Evolutionary conservation across 2,113 vertebrate genomes (phyloP).

Genomic region (Noctilio leporinus): DNA sequence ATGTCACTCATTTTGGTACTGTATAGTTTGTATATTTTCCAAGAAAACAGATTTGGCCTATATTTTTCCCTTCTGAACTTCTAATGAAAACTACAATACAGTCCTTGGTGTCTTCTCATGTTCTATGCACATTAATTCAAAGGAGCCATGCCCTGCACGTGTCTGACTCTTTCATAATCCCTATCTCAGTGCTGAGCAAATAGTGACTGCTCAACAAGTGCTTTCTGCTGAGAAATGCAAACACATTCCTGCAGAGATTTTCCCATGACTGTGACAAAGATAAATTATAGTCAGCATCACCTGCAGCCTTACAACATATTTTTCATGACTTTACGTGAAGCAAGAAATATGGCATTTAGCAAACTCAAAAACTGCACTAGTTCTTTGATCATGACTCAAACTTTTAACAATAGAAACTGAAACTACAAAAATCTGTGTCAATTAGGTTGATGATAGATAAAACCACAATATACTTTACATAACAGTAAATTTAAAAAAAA

Average conservation of each 20-base stretch:
- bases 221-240: background rate
- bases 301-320: background rate
- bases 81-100: background rate
- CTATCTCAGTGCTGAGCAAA: background rate
- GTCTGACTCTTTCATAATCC: background rate
- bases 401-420: background rate
- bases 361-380: background rate
- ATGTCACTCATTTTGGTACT: background rate
- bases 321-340: background rate
- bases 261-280: background rate
- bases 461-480: background rate
- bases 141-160: background rate
- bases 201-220: background rate
- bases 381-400: background rate
- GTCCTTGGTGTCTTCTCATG: background rate
- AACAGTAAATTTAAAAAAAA: too few relatives aligned
- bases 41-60: background rate
- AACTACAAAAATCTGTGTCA: background rate
- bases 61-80: background rate
- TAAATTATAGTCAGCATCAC: background rate
- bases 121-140: background rate
- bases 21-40: background rate
- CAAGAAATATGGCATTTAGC: background rate
- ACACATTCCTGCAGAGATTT: background rate
- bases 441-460: background rate